Percentiles rank a stretch among this genome's conserved stretches.
These are phyloP conservation scores for Okamejei kenojei DNA, from an alignment of 2,797 vertebrate species.

Conservation along the genomic window DNA sequence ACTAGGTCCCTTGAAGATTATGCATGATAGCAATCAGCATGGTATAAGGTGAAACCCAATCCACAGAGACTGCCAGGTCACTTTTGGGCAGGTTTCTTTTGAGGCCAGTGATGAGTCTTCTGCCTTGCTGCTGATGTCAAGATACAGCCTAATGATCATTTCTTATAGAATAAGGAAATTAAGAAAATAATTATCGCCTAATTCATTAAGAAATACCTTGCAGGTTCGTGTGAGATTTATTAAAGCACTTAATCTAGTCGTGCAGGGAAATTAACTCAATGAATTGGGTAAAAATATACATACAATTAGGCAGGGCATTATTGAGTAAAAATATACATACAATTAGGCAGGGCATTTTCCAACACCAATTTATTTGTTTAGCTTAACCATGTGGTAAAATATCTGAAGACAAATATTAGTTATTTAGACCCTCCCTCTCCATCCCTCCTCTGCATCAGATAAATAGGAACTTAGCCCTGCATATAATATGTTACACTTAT, in stretches of 20 bases:
- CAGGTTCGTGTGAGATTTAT: conserved; percentile 1
- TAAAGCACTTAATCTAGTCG: not conserved
- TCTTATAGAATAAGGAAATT: not conserved
- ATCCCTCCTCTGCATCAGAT: not conserved
- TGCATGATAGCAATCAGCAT: no score
- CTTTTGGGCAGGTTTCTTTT: no score
- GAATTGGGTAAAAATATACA: not conserved
- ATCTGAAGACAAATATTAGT: no score
- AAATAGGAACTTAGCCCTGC: not conserved
- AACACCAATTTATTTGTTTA: not conserved
- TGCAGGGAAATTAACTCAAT: not conserved
- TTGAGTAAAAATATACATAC: not conserved
- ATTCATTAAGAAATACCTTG: conserved; percentile 7
- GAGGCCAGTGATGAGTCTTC: no score
- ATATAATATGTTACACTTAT: not conserved
- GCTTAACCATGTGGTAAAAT: not conserved
- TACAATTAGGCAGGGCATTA: not conserved
- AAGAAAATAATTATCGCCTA: not conserved
- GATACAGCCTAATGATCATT: not conserved
- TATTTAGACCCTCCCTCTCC: not conserved
- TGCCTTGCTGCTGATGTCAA: no score
- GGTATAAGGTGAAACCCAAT: no score
- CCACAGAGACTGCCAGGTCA: no score
- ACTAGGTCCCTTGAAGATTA: no score
- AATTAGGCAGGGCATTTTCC: not conserved